Evolutionary conservation across 2,888 invertebrate genomes (phyloP).

Genomic region (Pogonocherus hispidulus): DNA sequence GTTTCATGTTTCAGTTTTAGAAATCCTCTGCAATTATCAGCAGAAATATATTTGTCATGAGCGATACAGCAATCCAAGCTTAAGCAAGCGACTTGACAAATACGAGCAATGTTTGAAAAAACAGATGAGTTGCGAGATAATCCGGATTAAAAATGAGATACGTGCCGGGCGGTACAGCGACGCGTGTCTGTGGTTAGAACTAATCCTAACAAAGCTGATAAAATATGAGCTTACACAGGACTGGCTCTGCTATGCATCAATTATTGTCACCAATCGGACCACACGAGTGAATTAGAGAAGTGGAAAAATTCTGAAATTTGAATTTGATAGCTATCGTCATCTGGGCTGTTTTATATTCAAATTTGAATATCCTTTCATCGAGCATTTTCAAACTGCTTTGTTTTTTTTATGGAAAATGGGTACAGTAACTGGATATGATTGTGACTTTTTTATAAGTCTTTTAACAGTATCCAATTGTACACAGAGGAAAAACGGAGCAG

Average conservation of each 20-base stretch:
- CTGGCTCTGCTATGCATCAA: constrained; percentile 61
- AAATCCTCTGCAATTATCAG: constrained; percentile 19
- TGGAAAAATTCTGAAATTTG: background rate
- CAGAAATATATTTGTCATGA: constrained; percentile 44
- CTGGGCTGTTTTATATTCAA: no score
- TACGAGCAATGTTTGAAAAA: constrained; percentile 53
- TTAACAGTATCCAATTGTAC: no score
- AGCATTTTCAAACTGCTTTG: no score
- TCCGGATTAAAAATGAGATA: constrained; percentile 69
- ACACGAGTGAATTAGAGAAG: constrained; percentile 32
- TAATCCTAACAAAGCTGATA: constrained; percentile 49
- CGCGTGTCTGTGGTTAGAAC: constrained; percentile 47
- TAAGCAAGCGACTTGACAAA: constrained; percentile 49
- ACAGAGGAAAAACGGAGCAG: no score
- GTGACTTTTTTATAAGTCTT: no score
- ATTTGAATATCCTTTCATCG: no score
- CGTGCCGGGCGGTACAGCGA: constrained; percentile 61
- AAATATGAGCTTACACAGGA: constrained; percentile 53
- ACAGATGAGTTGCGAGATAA: constrained; percentile 64
- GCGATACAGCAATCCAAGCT: constrained; percentile 41
- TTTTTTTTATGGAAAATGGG: no score
- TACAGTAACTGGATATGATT: no score
- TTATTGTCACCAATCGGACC: constrained; percentile 62
- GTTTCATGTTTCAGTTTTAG: background rate
- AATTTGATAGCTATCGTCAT: background rate